phyloP scores from a whole-genome alignment of 2,797 vertebrate genomes.

The Clangula hyemalis region DNA sequence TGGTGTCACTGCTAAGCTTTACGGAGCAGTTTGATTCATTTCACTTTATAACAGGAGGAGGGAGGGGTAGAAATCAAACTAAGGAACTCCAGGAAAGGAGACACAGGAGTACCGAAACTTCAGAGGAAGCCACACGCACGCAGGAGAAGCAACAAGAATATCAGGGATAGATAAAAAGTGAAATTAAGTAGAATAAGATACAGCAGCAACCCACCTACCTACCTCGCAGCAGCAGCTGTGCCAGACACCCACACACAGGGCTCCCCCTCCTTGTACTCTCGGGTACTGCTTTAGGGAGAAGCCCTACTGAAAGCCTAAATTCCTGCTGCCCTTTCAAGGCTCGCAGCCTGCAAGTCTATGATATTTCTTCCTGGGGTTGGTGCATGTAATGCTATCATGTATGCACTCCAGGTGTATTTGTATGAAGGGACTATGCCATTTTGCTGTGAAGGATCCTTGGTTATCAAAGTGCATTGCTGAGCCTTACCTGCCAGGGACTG shows the following conservation, averaged over 20 bases:
- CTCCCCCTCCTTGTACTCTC: not conserved
- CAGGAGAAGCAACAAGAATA: not conserved
- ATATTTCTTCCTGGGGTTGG: not conserved
- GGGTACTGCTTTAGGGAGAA: not conserved
- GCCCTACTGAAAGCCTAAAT: not conserved
- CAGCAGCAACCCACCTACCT: not conserved
- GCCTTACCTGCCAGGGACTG: not conserved
- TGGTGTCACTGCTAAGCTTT: not conserved
- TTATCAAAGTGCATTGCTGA: not conserved
- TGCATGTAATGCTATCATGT: not conserved
- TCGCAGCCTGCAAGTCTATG: not conserved
- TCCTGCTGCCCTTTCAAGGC: not conserved
- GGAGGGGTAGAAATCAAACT: not conserved
- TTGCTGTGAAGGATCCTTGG: not conserved
- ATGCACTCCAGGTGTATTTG: not conserved
- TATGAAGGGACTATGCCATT: not conserved
- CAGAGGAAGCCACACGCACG: not conserved
- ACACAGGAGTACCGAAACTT: not conserved
- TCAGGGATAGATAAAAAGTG: not conserved
- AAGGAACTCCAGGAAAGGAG: not conserved
- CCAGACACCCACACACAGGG: rapidly evolving
- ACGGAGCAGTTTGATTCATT: not conserved
- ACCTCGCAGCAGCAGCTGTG: not conserved
- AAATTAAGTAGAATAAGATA: not conserved
- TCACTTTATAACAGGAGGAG: not conserved